Conservation (phyloP, 2,888 invertebrate genomes). For the Germaria angustata region DNA sequence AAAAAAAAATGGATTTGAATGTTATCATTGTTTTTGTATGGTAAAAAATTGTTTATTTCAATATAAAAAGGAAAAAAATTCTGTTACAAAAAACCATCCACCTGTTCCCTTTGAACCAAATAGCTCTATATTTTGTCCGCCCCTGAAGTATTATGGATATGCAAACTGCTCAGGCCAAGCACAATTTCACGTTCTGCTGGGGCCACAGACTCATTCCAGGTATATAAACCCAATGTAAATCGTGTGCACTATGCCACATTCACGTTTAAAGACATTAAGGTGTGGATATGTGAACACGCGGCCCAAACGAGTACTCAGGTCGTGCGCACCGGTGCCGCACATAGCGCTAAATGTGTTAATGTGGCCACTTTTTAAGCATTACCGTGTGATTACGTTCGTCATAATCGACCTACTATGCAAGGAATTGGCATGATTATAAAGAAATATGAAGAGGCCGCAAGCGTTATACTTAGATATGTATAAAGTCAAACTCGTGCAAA, state of each 20-base stretch:
- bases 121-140: no score
- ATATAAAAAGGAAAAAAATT: conserved; percentile 9
- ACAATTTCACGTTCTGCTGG: conserved; percentile 4
- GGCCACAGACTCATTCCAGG: conserved; percentile 5
- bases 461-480: no score
- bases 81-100: conserved; percentile 8
- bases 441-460: no score
- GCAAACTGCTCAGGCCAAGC: not conserved
- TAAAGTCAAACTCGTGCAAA: no score
- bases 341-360: conserved; percentile 24
- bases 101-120: not conserved
- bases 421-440: no score
- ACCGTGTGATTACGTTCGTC: no score
- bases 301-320: conserved; percentile 19
- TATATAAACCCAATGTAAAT: conserved; percentile 3
- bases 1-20: not conserved
- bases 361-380: no score
- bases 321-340: conserved; percentile 20
- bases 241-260: not conserved
- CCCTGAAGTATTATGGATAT: no score
- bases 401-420: no score
- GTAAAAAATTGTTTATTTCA: conserved; percentile 11
- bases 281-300: not conserved
- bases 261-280: conserved; percentile 12
- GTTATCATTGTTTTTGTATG: no score